These are phyloP conservation scores for Drosophila elegans DNA, from an alignment of 1,140 invertebrate species.

Conservation along the genomic window DNA sequence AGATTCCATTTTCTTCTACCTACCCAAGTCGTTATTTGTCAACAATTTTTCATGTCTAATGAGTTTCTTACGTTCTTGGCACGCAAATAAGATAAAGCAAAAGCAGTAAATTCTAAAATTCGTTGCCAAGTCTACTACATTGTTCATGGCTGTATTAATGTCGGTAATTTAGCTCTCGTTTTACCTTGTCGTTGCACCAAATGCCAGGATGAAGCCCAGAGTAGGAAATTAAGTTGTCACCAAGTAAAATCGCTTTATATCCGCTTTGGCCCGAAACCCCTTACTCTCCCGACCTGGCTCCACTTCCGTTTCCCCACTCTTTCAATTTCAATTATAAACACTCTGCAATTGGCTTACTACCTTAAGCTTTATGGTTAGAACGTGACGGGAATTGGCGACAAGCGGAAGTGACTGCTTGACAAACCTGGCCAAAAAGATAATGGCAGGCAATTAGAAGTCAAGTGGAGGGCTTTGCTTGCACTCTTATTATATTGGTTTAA, in stretches of 20 bases:
- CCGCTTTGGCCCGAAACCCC: constrained; percentile 20
- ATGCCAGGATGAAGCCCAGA: constrained; percentile 4
- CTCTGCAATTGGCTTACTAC: constrained; percentile 60
- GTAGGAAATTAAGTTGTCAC: constrained; percentile 44
- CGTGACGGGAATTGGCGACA: constrained; percentile 58
- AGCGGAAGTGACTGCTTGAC: constrained; percentile 42
- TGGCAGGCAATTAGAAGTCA: constrained; percentile 28
- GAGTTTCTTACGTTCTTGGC: constrained; percentile 1
- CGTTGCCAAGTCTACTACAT: constrained; percentile 9
- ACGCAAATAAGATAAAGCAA: constrained; percentile 9
- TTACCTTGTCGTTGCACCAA: constrained; percentile 17
- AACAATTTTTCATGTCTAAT: constrained; percentile 27
- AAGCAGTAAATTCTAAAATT: constrained; percentile 11
- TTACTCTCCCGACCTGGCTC: constrained; percentile 9
- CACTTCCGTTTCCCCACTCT: constrained; percentile 14
- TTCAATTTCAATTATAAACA: constrained; percentile 73
- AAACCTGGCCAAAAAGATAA: constrained; percentile 42
- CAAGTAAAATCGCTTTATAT: constrained; percentile 42
- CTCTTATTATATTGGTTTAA: neutral
- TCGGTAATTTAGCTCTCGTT: constrained; percentile 13
- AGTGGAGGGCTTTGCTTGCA: constrained; percentile 6
- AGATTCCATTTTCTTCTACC: neutral
- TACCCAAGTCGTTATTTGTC: constrained; percentile 16
- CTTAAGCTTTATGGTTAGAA: constrained; percentile 52
- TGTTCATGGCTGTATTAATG: constrained; percentile 21